Evolutionary conservation across 2,113 vertebrate species (phyloP), one percentile per base, ranked within the genome.

Genomic region (Emydocephalus ijimae): DNA sequence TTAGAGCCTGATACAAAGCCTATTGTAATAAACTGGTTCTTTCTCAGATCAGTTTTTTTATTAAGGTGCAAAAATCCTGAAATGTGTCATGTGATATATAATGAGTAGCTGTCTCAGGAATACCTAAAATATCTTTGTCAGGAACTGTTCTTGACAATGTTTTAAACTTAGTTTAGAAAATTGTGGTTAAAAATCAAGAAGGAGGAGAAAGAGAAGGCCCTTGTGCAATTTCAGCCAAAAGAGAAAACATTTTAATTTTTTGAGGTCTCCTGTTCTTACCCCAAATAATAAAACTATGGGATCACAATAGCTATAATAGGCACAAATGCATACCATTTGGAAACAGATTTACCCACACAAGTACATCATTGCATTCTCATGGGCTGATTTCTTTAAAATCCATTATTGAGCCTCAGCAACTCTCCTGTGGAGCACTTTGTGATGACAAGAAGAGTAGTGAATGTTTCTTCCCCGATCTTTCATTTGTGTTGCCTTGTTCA

Each of bases 161-260:
- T 57, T 64, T 87, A 56, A 56, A 59, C 8, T 56, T 57, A 57
- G 29, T 34, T 57, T 89, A 57, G 34, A 87, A 89, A n/a, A 92
- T 3, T 85, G 20, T 48, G 34, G 24, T 26, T 85, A 50, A 57
- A 4, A n/a, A 74, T 15, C 20, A 26, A 61, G 48, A 20, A n/a
- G 87, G 23, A 89, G 50, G 61, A 90, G 15, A 57, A 91, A 64
- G 26, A 50, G 55, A 24, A 24, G 14, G 29, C 4, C 50, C 3
- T 11, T 34, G 69, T 54, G 69, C 24, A 59, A 91, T 91, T 81
- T 18, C 1, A 90, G 87, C 88, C 7, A 43, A 85, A 94, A 4
- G 50, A 88, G 43, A 91, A 90, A 95, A 94, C 91, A 89, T 24
- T 92, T 95, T 92, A 94, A 94, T 91, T 81, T 88, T 50, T 87